Base-by-base conservation (phyloP, 1,140 invertebrate genomes). In the Pseudachorutes palmiensis region DNA sequence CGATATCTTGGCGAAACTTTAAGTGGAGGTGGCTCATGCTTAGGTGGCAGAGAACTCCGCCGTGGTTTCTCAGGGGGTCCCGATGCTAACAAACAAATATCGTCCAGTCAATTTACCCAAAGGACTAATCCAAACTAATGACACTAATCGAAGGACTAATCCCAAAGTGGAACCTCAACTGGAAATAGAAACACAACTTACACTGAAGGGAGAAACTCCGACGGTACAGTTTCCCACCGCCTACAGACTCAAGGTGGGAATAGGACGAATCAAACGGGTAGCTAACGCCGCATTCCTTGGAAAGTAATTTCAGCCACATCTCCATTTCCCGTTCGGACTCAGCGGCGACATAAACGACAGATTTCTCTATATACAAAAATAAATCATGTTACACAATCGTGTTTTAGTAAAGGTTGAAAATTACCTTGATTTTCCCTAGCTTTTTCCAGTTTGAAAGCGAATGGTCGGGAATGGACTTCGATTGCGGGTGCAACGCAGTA, bases 391-490 rank as follows among this genome's bases (percentile, higher is more conserved):
- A 55, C 62, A 12, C 49, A 64, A 19, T 58, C 48, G 24, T 69
- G 57, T 62, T 70, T 67, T 16, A 73, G 59, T 68, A n/a, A n/a
- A n/a, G n/a, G n/a, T n/a, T n/a, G 9, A 41, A 64, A 26, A 19
- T 22, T 24, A 61, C 48, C 14, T 45, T 48, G 59, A 48, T 32
- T 45, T 57, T 62, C 62, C 19, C 49, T 66, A 19, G 62, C 48
- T 29, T 69, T 63, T 62, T 70, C 69, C 22, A 73, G 59, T 68
- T 73, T 73, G 49, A 73, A 73, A 2, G 72, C 72, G 61, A 71
- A 73, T 0, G 72, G 72, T 57, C 72, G 64, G 5, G 69, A 71
- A 61, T 73, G 72, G 57, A 73, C 72, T 69, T 73, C 72, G 19
- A 24, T 67, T 16, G 72, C 72, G 2, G 63, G 31, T 29, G 24